These are phyloP conservation scores for Junonia oenone DNA, from an alignment of 2,888 invertebrate genomes.

Conservation along the genomic window DNA sequence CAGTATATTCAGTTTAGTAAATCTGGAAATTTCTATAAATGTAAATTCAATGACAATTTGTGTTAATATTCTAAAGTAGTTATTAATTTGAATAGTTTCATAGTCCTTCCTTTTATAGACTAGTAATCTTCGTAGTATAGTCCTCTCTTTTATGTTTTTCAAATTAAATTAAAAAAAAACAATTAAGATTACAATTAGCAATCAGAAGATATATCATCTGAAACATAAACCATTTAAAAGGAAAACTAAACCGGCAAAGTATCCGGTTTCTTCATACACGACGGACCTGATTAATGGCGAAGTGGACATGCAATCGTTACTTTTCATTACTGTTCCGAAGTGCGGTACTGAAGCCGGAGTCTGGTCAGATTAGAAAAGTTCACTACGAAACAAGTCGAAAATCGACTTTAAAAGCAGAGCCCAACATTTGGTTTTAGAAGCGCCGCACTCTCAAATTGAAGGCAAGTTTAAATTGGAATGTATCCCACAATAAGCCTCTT, in stretches of 20 bases:
- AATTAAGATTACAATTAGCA: neutral
- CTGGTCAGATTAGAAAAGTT: slow-evolving; percentile 79
- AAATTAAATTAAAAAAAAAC: no score
- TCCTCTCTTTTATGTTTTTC: no score
- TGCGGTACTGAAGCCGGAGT: slow-evolving; percentile 64
- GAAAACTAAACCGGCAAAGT: slow-evolving; percentile 16
- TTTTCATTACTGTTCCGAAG: slow-evolving; percentile 77
- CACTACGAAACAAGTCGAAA: slow-evolving; percentile 67
- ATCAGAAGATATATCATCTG: neutral
- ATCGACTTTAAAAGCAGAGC: slow-evolving; percentile 74
- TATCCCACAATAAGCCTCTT: slow-evolving; percentile 76
- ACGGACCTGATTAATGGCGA: slow-evolving; percentile 69
- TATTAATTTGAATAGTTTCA: no score
- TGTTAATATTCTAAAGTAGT: no score
- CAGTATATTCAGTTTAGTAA: neutral
- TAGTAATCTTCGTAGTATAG: no score
- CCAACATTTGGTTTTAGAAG: slow-evolving; percentile 76
- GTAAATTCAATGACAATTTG: no score
- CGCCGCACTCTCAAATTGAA: slow-evolving; percentile 63
- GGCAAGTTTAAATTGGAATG: slow-evolving; percentile 79
- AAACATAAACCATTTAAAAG: slow-evolving; percentile 1
- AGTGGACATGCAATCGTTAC: slow-evolving; percentile 76
- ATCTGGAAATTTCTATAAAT: neutral
- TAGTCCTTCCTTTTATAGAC: no score
- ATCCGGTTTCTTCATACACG: slow-evolving; percentile 27